phyloP scores from a whole-genome alignment of 2,113 vertebrate genomes.

The Semicossyphus pulcher region DNA sequence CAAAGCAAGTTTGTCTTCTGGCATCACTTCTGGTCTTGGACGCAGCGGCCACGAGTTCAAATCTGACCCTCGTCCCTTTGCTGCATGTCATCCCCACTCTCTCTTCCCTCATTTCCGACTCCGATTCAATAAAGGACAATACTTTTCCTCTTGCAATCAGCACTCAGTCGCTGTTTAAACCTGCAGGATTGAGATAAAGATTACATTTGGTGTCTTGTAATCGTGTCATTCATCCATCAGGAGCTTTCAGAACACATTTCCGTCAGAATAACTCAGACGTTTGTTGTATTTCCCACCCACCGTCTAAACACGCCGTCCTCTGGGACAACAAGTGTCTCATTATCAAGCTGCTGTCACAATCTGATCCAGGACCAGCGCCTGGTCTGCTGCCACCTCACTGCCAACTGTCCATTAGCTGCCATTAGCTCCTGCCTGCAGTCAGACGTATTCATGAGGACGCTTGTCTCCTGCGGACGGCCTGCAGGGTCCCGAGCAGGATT shows the following conservation, averaged over 20 bases:
- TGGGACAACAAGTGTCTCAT: constrained; percentile 7
- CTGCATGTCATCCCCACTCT: too few species aligned
- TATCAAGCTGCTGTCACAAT: constrained; percentile 10
- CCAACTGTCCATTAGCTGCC: constrained; percentile 3
- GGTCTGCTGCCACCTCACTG: not conserved
- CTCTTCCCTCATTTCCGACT: too few species aligned
- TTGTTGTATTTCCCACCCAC: not conserved
- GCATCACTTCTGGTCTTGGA: too few species aligned
- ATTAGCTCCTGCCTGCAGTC: not conserved
- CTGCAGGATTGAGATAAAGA: not conserved
- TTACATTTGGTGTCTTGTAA: too few species aligned
- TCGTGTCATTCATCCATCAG: not conserved
- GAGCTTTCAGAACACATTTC: not conserved
- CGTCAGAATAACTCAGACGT: not conserved
- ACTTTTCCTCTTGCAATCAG: too few species aligned
- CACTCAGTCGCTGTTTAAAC: too few species aligned
- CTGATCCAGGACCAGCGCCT: not conserved
- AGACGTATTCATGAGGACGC: not conserved
- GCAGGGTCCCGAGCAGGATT: not conserved
- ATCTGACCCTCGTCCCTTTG: too few species aligned
- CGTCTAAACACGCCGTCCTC: not conserved
- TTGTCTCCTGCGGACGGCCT: not conserved
- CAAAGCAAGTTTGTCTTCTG: too few species aligned
- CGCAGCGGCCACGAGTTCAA: too few species aligned
- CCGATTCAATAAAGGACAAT: too few species aligned